Percentiles rank a stretch among this genome's conserved stretches.
phyloP scores from a whole-genome alignment of 2,888 invertebrate genomes.

The Achlya flavicornis region DNA sequence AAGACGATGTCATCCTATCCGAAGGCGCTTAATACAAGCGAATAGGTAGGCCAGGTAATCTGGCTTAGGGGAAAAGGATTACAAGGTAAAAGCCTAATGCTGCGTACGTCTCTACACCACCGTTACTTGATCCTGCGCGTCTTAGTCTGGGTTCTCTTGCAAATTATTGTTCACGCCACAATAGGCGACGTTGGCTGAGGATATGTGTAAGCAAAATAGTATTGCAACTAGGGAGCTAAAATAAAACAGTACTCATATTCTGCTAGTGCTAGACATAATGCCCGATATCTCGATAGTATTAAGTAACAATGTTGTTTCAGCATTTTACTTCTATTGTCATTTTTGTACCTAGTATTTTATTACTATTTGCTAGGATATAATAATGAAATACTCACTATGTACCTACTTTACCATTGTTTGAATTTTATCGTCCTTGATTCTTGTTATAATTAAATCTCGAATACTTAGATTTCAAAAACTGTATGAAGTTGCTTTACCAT shows the following conservation, averaged over 20 bases:
- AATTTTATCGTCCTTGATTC: not conserved
- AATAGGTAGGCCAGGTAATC: constrained; percentile 73
- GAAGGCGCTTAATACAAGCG: constrained; percentile 63
- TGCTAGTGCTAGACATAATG: too few relatives aligned
- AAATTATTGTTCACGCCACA: constrained; percentile 70
- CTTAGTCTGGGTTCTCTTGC: constrained; percentile 61
- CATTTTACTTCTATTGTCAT: too few relatives aligned
- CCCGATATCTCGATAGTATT: too few relatives aligned
- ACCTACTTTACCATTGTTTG: too few relatives aligned
- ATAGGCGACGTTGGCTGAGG: constrained; percentile 45
- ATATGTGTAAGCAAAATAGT: not conserved
- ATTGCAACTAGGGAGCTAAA: not conserved
- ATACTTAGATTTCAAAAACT: not conserved
- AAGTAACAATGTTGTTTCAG: too few relatives aligned
- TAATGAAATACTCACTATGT: too few relatives aligned
- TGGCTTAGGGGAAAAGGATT: constrained; percentile 74
- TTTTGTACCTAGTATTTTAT: too few relatives aligned
- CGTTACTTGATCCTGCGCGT: constrained; percentile 67
- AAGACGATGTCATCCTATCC: constrained; percentile 64
- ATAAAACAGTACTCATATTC: not conserved
- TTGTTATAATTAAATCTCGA: not conserved
- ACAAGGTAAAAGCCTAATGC: constrained; percentile 70
- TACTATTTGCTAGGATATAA: too few relatives aligned
- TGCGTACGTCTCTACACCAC: constrained; percentile 54
- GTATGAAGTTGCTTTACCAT: not conserved